phyloP scores from a whole-genome alignment of 1,140 invertebrate genomes.

The Meloidogyne hapla region DNA sequence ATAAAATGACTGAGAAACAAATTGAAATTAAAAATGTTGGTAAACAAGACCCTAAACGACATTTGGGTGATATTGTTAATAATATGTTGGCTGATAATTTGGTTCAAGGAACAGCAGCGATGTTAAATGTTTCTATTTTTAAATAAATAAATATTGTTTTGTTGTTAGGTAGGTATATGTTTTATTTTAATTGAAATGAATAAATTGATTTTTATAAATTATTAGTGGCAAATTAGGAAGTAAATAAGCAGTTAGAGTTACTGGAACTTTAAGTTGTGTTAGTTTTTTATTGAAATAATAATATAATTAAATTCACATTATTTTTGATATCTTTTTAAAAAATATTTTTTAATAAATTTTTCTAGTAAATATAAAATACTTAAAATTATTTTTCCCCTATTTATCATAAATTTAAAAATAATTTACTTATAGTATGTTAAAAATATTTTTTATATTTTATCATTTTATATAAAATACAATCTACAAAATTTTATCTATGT shows the following conservation, averaged over 20 bases:
- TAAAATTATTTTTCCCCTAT: no score
- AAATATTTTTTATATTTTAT: not conserved
- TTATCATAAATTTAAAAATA: no score
- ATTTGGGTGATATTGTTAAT: constrained; percentile 97
- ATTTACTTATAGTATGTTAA: no score
- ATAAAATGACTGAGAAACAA: constrained; percentile 99
- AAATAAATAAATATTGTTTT: constrained; percentile 25
- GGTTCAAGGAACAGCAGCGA: constrained; percentile 94
- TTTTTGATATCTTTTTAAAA: no score
- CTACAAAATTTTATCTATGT: not conserved
- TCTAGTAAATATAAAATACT: no score
- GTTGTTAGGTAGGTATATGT: no score
- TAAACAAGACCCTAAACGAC: constrained; percentile 96
- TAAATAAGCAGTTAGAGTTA: no score
- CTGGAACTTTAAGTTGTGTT: no score
- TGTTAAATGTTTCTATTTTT: constrained; percentile 83
- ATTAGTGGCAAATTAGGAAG: not conserved
- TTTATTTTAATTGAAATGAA: not conserved
- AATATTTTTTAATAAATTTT: no score
- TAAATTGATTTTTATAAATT: not conserved
- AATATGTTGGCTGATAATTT: constrained; percentile 95
- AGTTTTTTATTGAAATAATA: no score
- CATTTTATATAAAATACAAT: not conserved
- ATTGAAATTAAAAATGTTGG: constrained; percentile 99
- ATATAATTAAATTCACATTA: no score